Base-by-base conservation (phyloP, 2,113 vertebrate genomes). In the Gallinago paraguaiae region DNA sequence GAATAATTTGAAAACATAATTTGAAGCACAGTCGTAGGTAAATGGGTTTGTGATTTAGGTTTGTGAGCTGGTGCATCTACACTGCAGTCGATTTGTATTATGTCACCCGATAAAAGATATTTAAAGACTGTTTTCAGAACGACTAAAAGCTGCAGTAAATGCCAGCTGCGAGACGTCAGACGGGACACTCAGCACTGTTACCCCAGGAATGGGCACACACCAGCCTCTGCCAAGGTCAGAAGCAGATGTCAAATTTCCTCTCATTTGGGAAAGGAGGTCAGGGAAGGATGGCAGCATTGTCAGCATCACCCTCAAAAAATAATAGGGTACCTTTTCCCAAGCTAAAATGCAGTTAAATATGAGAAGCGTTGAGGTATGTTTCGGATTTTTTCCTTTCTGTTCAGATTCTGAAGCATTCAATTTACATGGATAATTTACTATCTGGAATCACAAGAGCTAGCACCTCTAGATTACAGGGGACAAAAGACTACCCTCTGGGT, bases 1-100 rank as follows among this genome's bases (percentile, higher is more conserved):
- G 39, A 88, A 41, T 63, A 68, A 90, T 37, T 19, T 81, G 45
- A 91, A 86, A 91, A 86, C 24, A 22, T n/a, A 80, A 86, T 89
- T 69, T 92, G 80, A 71, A 87, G 41, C 2, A 1, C 61, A 86
- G 33, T 53, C 60, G 71, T 22, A 64, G 31, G 46, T 76, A 92
- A 88, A 61, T 2, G 85, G 41, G 25, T 77, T 60, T 92, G 43
- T 76, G 74, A 89, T 81, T 92, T 54, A 90, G 31, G 28, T 76
- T 93, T 90, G 59, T 46, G 15, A 90, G 56, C 23, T 74, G 60
- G 15, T 68, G 13, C 24, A 82, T 39, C 92, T 48, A 71, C 28
- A 30, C 30, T 37, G 51, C 74, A 93, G 76, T n/a, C 46, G 51
- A n/a, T 77, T 64, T 88, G 24, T 53, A 53, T 57, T 39, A 56